Base-by-base conservation (phyloP, 2,113 vertebrate genomes). In the Tragelaphus scriptus region DNA sequence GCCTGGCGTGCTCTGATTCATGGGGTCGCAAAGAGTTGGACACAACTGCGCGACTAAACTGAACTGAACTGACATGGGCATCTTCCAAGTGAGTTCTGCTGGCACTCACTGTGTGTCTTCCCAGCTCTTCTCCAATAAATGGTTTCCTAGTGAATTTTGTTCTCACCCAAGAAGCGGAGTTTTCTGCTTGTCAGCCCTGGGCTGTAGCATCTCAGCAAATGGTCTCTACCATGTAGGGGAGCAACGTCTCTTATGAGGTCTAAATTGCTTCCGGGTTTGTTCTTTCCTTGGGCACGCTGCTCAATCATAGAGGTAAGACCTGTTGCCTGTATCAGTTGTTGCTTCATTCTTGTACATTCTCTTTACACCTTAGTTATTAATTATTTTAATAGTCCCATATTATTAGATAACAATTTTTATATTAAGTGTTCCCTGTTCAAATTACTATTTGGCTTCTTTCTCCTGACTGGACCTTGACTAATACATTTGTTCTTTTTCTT, bases 41-140 rank as follows among this genome's bases (percentile, higher is more conserved):
- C 58, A 11, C 1, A 9, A 59, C 58, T 5, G 58, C 11, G 56
- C 0, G 3, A 58, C 9, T 59, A 10, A 26, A 11, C 23, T 59
- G 58, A 59, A 26, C 23, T 59, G 10, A 58, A 11, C 56, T 58
- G 56, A 58, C 23, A 2, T 81, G 79, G 79, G 47, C 79, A 81
- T 81, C 28, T 81, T 32, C 47, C 28, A 80, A 19, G 47, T 51
- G 79, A 80, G 79, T 32, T 80, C 28, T 32, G 15, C 4, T 30
- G 79, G 15, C 8, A 81, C 47, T 49, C 16, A 11, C 47, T 32
- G 16, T 15, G 8, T 51, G 79, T 47, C 47, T 51, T 81, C 47
- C 79, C 79, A 51, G 47, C 79, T 81, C 28, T 81, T 81, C 79
- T 32, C 28, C 47, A 81, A 11, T 51, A 32, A 32, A 17, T 51